These are phyloP conservation scores for Epinotia demarniana DNA, from an alignment of 2,888 invertebrate species.

Conservation along the genomic window DNA sequence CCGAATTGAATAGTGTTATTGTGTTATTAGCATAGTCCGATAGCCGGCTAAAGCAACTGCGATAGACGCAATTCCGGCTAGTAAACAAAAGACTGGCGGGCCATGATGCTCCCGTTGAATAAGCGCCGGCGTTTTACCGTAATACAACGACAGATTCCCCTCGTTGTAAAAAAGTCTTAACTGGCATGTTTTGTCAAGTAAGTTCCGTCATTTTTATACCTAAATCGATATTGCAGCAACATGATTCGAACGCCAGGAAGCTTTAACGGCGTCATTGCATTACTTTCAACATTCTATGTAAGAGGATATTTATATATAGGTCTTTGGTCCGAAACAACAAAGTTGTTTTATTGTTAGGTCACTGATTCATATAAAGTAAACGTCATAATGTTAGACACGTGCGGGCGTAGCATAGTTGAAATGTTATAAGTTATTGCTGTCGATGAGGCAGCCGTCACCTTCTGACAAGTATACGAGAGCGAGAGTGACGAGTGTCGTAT, in stretches of 20 bases:
- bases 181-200: not conserved
- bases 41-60: not conserved
- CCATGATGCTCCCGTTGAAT: not conserved
- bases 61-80: not conserved
- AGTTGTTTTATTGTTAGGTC: no score
- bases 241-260: not conserved
- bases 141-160: not conserved
- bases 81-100: not conserved
- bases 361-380: no score
- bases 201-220: not conserved
- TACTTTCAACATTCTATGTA: conserved; percentile 2
- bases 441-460: no score
- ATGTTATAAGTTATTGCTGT: no score
- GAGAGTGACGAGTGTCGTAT: no score
- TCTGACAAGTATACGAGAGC: no score
- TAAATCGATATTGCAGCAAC: not conserved
- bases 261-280: conserved; percentile 9
- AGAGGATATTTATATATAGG: no score
- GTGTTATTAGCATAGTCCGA: conserved; percentile 36
- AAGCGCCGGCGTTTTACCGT: not conserved
- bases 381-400: no score
- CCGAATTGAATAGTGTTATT: conserved; percentile 18
- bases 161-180: not conserved
- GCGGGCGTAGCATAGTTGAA: no score
- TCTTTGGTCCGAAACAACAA: no score